Conservation (phyloP, 2,113 vertebrate species). For the Leptobrachium leishanense region DNA sequence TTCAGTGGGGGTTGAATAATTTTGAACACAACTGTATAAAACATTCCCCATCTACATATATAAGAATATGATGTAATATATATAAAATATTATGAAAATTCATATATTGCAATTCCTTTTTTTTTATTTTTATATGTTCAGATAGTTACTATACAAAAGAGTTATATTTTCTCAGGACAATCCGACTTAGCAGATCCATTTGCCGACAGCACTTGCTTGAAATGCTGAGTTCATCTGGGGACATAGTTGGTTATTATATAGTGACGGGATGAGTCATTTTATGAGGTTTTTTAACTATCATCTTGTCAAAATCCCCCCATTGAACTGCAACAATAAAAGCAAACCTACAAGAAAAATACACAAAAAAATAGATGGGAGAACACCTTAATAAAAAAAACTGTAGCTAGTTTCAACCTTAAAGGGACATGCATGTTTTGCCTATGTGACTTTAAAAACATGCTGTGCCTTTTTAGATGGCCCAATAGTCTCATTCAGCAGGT, state of each 20-base stretch:
- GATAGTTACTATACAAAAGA: background rate
- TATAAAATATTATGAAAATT: too few relatives aligned
- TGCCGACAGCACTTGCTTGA: background rate
- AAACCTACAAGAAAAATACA: conserved; percentile 18
- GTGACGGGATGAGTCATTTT: conserved; percentile 22
- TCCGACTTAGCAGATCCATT: background rate
- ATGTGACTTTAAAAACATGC: too few relatives aligned
- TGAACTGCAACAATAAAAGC: conserved; percentile 17
- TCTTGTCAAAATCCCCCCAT: conserved; percentile 1
- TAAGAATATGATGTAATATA: too few relatives aligned
- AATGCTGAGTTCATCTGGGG: conserved; percentile 25
- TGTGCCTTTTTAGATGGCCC: too few relatives aligned
- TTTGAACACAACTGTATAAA: too few relatives aligned
- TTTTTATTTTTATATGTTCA: background rate
- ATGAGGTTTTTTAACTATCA: background rate
- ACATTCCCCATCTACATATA: too few relatives aligned
- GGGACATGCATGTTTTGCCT: too few relatives aligned
- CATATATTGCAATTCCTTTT: too few relatives aligned
- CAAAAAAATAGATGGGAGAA: conserved; percentile 9
- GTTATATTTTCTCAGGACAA: background rate
- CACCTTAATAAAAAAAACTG: conserved; percentile 9
- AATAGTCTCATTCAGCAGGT: too few relatives aligned
- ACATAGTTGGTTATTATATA: conserved; percentile 30
- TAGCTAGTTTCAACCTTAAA: background rate
- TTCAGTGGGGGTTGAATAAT: too few relatives aligned